A percentile compares a stretch with the other conserved stretches of the same genome.
phyloP scores from a whole-genome alignment of 2,797 vertebrate species.

The Erpetoichthys calabaricus region DNA sequence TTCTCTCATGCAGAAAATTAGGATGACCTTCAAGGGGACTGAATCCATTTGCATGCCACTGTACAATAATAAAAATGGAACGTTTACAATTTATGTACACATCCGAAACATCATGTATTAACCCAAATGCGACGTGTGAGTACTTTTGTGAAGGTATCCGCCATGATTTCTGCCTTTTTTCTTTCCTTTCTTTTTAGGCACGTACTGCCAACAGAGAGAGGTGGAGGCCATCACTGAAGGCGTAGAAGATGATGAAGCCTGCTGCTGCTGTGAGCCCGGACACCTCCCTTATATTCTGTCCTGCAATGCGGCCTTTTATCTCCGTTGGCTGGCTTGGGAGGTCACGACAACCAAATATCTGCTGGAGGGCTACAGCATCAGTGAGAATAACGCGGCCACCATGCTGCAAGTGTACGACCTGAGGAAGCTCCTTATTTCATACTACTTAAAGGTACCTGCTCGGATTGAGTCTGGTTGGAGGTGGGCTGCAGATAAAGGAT shows the following conservation, averaged over 20 bases:
- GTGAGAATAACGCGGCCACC: conserved; percentile 83
- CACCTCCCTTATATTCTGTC: conserved; percentile 79
- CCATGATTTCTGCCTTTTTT: too few species aligned
- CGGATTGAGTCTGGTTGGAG: too few species aligned
- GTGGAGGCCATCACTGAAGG: conserved; percentile 94
- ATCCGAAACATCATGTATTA: too few species aligned
- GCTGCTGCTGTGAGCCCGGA: conserved; percentile 81
- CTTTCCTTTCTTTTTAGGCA: conserved; percentile 46
- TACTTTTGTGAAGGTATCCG: neutral
- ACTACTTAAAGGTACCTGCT: conserved; percentile 75
- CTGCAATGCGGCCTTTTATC: conserved; percentile 81
- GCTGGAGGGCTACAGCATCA: conserved; percentile 88
- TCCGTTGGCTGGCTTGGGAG: conserved; percentile 92
- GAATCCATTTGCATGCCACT: too few species aligned
- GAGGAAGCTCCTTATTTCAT: conserved; percentile 78
- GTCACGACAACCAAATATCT: conserved; percentile 79
- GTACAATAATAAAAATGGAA: too few species aligned
- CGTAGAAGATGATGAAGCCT: conserved; percentile 77
- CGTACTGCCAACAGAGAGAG: conserved; percentile 92
- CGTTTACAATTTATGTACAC: too few species aligned
- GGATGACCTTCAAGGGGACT: too few species aligned
- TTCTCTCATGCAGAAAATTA: too few species aligned
- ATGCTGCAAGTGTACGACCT: conserved; percentile 93
- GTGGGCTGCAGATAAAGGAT: too few species aligned
- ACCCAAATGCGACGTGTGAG: conserved; percentile 5